phyloP scores from a whole-genome alignment of 2,888 invertebrate genomes.

The Troglohyphantes excavatus region DNA sequence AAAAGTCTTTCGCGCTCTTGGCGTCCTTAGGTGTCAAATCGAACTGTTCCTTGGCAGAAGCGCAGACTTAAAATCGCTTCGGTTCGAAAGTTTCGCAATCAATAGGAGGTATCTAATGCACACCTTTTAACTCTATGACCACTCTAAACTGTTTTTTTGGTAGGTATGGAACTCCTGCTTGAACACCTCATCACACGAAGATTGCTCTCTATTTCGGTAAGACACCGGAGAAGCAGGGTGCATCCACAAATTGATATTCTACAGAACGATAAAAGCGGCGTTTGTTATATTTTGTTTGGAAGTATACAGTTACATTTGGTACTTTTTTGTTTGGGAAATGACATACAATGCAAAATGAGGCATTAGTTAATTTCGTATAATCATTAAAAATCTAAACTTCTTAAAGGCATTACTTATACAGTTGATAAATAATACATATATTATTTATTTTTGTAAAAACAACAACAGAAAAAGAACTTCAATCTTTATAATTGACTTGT shows the following conservation, averaged over 20 bases:
- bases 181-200: constrained; percentile 72
- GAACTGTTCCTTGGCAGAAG: constrained; percentile 26
- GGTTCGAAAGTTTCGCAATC: constrained; percentile 61
- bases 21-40: constrained; percentile 33
- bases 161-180: constrained; percentile 50
- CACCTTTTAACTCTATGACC: constrained; percentile 74
- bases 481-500: no score
- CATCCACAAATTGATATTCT: constrained; percentile 58
- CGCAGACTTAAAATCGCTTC: constrained; percentile 45
- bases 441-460: no score
- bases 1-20: constrained; percentile 12
- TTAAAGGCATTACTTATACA: no score
- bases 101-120: constrained; percentile 66
- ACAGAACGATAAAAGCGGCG: not conserved
- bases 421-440: no score
- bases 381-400: no score
- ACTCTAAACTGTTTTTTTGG: constrained; percentile 63
- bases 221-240: constrained; percentile 34
- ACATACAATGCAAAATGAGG: no score
- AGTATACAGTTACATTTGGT: not conserved
- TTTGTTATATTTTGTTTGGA: not conserved
- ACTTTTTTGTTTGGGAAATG: not conserved
- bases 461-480: no score
- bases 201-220: constrained; percentile 58
- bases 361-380: no score